These are phyloP conservation scores for Xerus inauris DNA, from an alignment of 2,113 vertebrate species.

Conservation along the genomic window DNA sequence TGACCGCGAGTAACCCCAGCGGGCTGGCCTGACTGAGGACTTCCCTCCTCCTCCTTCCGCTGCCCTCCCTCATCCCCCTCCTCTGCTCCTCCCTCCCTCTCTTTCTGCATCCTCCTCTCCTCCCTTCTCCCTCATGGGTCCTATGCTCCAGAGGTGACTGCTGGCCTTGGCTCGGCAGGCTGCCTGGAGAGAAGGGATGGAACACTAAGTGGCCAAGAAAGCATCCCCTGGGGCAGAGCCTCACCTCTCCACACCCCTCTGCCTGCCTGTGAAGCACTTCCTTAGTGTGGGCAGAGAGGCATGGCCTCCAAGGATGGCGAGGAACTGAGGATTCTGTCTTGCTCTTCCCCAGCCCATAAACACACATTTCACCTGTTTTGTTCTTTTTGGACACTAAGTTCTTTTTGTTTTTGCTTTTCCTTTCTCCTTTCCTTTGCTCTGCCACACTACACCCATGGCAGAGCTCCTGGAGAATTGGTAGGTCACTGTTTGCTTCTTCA, in stretches of 20 bases:
- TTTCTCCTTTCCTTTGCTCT: not conserved
- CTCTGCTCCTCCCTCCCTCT: not conserved
- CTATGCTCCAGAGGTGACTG: not conserved
- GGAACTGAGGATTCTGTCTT: not conserved
- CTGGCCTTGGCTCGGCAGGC: not conserved
- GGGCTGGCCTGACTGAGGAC: not conserved
- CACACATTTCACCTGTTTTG: conserved; percentile 1
- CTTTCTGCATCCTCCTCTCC: not conserved
- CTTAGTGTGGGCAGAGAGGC: not conserved
- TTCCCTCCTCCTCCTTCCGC: not conserved
- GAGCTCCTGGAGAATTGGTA: not conserved
- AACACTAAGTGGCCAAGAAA: not conserved
- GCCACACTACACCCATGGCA: not conserved
- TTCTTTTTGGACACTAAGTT: not conserved
- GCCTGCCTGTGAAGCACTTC: not conserved
- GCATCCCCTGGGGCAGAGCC: not conserved
- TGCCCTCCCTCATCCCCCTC: not conserved
- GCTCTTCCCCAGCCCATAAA: not conserved
- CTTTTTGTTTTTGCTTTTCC: not conserved
- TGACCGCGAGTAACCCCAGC: conserved; percentile 86
- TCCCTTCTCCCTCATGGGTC: not conserved
- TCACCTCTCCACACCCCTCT: not conserved
- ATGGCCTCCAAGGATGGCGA: not conserved
- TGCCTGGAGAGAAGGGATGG: not conserved
- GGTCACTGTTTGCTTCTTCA: not conserved